A percentile compares a stretch with the other conserved stretches of the same genome.
These are phyloP conservation scores for Empidonax traillii DNA, from an alignment of 2,113 vertebrate species.

Conservation along the genomic window DNA sequence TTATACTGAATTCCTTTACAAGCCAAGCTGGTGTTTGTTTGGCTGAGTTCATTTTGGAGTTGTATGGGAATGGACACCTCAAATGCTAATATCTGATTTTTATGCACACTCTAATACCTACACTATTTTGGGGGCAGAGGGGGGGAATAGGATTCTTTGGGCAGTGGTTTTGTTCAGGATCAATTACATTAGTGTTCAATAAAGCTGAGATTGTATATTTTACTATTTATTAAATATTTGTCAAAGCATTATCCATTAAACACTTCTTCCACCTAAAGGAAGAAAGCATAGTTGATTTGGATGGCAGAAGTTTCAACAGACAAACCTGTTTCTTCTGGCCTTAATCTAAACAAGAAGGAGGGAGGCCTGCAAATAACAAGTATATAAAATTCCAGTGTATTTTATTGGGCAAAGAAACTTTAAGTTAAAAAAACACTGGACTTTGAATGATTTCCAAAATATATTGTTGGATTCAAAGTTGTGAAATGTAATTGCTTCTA, in stretches of 20 bases:
- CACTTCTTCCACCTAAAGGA: neutral
- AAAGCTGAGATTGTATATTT: neutral
- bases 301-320: neutral
- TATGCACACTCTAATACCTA: neutral
- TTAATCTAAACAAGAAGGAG: neutral
- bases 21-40: slow-evolving; percentile 32
- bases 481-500: slow-evolving; percentile 36
- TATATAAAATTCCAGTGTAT: neutral
- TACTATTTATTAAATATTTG: neutral
- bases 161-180: neutral
- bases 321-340: neutral
- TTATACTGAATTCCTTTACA: slow-evolving; percentile 42
- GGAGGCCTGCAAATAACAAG: neutral
- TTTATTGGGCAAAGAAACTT: slow-evolving; percentile 1
- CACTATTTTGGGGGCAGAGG: neutral
- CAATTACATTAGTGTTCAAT: neutral
- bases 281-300: slow-evolving; percentile 2
- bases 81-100: slow-evolving; percentile 22
- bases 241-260: neutral
- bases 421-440: neutral
- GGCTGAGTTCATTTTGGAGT: neutral
- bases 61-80: neutral
- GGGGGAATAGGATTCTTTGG: neutral
- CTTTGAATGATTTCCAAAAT: slow-evolving; percentile 26
- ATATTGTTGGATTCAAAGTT: neutral